Evolutionary conservation across 1,140 invertebrate species (phyloP).

Genomic region (Colletes gigas): DNA sequence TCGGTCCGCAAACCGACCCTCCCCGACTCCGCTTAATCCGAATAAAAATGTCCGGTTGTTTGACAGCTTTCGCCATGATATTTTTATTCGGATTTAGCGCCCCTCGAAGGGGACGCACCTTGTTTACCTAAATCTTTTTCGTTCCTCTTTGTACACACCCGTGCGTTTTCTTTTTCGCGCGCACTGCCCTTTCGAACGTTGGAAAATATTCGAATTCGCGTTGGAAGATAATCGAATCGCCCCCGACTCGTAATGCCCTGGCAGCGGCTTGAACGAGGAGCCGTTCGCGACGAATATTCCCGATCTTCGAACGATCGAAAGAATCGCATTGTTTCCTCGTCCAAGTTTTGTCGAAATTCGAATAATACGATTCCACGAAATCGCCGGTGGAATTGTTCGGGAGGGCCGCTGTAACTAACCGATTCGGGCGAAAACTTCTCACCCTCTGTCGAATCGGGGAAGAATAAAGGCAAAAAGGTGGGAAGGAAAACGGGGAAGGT

Average conservation of each 20-base stretch:
- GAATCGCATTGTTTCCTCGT: too few relatives aligned
- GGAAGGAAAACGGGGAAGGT: conserved; percentile 16
- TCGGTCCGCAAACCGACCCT: conserved; percentile 12
- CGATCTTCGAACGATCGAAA: too few relatives aligned
- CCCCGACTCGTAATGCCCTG: too few relatives aligned
- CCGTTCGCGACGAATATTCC: neutral
- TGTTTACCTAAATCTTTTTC: conserved; percentile 4
- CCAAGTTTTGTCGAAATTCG: neutral
- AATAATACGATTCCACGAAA: conserved; percentile 51
- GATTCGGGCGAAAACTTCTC: conserved; percentile 48
- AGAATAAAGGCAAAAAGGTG: neutral
- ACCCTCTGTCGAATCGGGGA: conserved; percentile 7
- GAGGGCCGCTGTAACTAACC: conserved; percentile 55
- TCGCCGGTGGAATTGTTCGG: conserved; percentile 51
- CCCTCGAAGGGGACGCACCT: neutral
- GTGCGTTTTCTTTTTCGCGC: too few relatives aligned
- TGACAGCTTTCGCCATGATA: conserved; percentile 30
- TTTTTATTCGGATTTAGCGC: conserved; percentile 41
- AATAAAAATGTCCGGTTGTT: conserved; percentile 41
- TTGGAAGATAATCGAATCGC: too few relatives aligned
- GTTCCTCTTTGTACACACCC: too few relatives aligned
- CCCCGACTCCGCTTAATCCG: conserved; percentile 18
- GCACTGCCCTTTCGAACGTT: too few relatives aligned
- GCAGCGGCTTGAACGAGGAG: too few relatives aligned
- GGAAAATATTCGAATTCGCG: too few relatives aligned